Conservation (phyloP, 1,140 invertebrate genomes). For the Caerostris darwini region DNA sequence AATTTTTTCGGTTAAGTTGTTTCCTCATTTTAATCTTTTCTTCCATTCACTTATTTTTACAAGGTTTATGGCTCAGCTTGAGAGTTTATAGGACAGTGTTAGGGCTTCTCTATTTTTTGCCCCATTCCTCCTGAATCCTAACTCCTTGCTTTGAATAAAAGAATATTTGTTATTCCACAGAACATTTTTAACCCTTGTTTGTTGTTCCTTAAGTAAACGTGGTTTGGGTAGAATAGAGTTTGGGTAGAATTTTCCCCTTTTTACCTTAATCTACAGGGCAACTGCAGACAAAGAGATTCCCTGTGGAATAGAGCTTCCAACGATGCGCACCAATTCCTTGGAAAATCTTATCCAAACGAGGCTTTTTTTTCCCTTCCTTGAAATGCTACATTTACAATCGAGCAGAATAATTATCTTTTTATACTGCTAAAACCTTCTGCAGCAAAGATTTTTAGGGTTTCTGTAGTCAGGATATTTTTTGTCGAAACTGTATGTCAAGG, state of each 20-base stretch:
- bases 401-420: slow-evolving; percentile 21
- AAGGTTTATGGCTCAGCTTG: slow-evolving; percentile 31
- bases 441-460: too few relatives aligned
- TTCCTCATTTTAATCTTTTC: slow-evolving; percentile 42
- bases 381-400: background rate
- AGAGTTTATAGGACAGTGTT: slow-evolving; percentile 44
- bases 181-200: slow-evolving; percentile 58
- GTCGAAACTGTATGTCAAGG: too few relatives aligned
- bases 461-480: too few relatives aligned
- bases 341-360: background rate
- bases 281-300: background rate
- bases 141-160: background rate
- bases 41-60: slow-evolving; percentile 47
- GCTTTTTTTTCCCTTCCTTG: background rate
- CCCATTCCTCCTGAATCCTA: background rate
- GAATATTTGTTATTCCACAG: slow-evolving; percentile 51
- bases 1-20: background rate
- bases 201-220: slow-evolving; percentile 69
- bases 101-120: background rate
- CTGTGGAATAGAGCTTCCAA: background rate
- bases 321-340: background rate
- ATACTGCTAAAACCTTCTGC: background rate
- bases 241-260: background rate
- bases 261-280: slow-evolving; percentile 37
- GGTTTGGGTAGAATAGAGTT: slow-evolving; percentile 22